Evolutionary conservation across 2,888 invertebrate genomes (phyloP).

Genomic region (Drosophila neonasuta): DNA sequence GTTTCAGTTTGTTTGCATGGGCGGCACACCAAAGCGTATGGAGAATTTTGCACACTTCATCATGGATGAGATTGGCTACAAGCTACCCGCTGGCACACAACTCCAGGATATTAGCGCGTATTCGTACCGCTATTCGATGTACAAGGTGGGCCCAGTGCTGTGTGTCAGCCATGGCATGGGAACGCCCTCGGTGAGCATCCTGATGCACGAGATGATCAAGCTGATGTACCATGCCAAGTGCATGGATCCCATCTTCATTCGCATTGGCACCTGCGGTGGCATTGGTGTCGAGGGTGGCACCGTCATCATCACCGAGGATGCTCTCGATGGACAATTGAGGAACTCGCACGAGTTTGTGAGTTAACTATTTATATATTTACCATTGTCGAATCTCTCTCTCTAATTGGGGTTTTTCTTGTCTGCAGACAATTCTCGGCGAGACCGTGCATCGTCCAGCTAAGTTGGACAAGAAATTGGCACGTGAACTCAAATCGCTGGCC

Average conservation of each 20-base stretch:
- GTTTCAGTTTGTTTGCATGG: slow-evolving; percentile 96
- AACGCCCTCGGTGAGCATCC: slow-evolving; percentile 96
- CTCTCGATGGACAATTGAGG: slow-evolving; percentile 92
- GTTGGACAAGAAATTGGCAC: slow-evolving; percentile 90
- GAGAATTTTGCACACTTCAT: slow-evolving; percentile 95
- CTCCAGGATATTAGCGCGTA: slow-evolving; percentile 94
- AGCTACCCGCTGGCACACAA: slow-evolving; percentile 93
- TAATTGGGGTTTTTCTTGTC: background rate
- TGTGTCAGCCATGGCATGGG: slow-evolving; percentile 95
- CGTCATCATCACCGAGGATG: slow-evolving; percentile 95
- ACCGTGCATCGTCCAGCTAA: slow-evolving; percentile 90
- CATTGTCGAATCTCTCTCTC: background rate
- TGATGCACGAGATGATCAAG: slow-evolving; percentile 98
- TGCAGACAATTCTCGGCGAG: slow-evolving; percentile 93
- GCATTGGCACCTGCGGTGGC: slow-evolving; percentile 97
- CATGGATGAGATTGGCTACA: slow-evolving; percentile 94
- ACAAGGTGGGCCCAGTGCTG: slow-evolving; percentile 86
- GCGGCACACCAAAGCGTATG: slow-evolving; percentile 97
- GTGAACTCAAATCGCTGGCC: slow-evolving; percentile 90
- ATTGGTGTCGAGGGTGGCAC: slow-evolving; percentile 96
- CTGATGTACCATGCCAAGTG: slow-evolving; percentile 95
- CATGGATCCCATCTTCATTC: slow-evolving; percentile 94
- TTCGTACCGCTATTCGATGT: slow-evolving; percentile 97
- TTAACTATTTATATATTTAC: background rate
- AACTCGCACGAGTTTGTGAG: slow-evolving; percentile 92